These are phyloP conservation scores for Betta splendens DNA, from an alignment of 2,797 vertebrate genomes.

Conservation along the genomic window DNA sequence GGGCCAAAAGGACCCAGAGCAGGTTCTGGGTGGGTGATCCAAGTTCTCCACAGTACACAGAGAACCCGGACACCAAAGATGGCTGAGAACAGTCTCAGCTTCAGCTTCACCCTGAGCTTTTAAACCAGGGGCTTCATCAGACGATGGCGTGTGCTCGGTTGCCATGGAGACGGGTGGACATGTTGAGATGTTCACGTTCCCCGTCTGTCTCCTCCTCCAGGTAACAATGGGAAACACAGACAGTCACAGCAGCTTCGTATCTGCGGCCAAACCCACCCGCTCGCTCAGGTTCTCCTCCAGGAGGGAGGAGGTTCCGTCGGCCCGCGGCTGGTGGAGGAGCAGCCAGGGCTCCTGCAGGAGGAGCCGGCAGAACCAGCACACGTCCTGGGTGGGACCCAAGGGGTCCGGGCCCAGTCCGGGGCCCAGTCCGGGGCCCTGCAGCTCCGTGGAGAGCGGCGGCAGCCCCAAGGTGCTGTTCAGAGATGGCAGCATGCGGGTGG, in stretches of 20 bases:
- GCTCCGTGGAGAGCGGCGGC: constrained; percentile 70
- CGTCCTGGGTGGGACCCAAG: too few relatives aligned
- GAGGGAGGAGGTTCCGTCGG: constrained; percentile 82
- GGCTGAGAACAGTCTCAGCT: too few relatives aligned
- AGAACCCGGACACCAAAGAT: too few relatives aligned
- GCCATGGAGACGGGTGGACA: too few relatives aligned
- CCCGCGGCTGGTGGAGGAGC: constrained; percentile 85
- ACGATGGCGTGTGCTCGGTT: too few relatives aligned
- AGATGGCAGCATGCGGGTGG: constrained; percentile 88
- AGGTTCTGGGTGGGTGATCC: too few relatives aligned
- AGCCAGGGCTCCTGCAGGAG: constrained; percentile 79
- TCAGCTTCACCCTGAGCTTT: too few relatives aligned
- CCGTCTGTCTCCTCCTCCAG: constrained; percentile 49
- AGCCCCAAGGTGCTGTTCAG: constrained; percentile 91
- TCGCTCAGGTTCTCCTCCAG: constrained; percentile 84
- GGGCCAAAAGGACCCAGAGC: too few relatives aligned
- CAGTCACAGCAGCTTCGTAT: constrained; percentile 83
- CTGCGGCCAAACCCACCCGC: constrained; percentile 80
- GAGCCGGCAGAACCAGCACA: constrained; percentile 82
- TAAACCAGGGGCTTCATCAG: too few relatives aligned
- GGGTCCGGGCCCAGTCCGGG: too few relatives aligned
- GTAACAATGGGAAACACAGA: constrained; percentile 93
- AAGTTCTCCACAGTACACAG: too few relatives aligned
- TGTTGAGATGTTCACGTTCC: too few relatives aligned
- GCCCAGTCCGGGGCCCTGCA: constrained; percentile 66